Percentiles rank a stretch among this genome's conserved stretches.
phyloP scores from a whole-genome alignment of 2,888 invertebrate species.

The Microctonus aethiopoides region DNA sequence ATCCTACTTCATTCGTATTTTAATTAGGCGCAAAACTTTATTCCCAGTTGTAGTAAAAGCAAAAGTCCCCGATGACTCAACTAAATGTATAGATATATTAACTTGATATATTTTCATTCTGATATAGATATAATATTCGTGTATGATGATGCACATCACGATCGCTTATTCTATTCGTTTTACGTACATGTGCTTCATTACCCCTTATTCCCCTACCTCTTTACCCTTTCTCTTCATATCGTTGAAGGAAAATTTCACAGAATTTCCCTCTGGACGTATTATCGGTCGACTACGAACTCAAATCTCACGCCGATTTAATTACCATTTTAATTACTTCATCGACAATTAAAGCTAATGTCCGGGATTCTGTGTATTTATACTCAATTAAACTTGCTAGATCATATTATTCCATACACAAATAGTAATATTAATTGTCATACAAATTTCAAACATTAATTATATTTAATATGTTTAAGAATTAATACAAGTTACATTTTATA shows the following conservation, averaged over 20 bases:
- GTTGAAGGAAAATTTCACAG: neutral
- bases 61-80: constrained; percentile 13
- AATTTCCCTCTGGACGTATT: constrained; percentile 27
- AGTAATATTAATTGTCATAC: too few relatives aligned
- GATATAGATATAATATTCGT: neutral
- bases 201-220: neutral
- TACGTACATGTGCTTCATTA: constrained; percentile 19
- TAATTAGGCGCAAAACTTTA: constrained; percentile 40
- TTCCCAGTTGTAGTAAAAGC: constrained; percentile 24
- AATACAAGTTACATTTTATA: too few relatives aligned
- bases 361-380: neutral
- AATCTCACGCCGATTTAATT: constrained; percentile 24
- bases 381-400: neutral
- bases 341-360: constrained; percentile 10
- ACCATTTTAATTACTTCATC: constrained; percentile 17
- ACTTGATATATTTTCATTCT: too few relatives aligned
- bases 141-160: neutral
- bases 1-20: constrained; percentile 35
- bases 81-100: neutral
- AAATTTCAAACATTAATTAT: too few relatives aligned
- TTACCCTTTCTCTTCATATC: too few relatives aligned
- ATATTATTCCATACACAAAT: neutral
- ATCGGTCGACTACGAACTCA: neutral
- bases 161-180: constrained; percentile 7
- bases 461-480: too few relatives aligned